Evolutionary conservation across 2,888 invertebrate species (phyloP).

Genomic region (Salpingus planirostris): DNA sequence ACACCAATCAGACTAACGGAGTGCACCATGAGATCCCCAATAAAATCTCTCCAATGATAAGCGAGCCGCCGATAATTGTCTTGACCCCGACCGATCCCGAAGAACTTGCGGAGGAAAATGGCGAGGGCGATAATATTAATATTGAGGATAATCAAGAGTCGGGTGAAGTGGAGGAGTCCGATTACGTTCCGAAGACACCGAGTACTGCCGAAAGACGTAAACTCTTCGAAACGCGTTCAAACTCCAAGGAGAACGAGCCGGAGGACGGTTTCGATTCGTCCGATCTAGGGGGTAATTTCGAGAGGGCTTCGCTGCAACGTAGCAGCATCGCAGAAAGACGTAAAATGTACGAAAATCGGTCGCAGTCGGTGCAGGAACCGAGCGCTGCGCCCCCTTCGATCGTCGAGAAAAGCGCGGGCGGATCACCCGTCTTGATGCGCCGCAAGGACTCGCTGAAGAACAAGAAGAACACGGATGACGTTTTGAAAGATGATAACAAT

Average conservation of each 20-base stretch:
- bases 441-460: constrained; percentile 63
- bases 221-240: constrained; percentile 48
- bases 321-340: constrained; percentile 70
- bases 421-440: constrained; percentile 66
- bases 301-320: constrained; percentile 53
- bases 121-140: constrained; percentile 43
- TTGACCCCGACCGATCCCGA: constrained; percentile 11
- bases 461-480: constrained; percentile 46
- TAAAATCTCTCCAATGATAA: constrained; percentile 37
- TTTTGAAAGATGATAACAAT: constrained; percentile 36
- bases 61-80: constrained; percentile 19
- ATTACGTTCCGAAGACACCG: constrained; percentile 64
- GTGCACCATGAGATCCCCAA: constrained; percentile 17
- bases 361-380: constrained; percentile 57
- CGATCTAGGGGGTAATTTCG: constrained; percentile 48
- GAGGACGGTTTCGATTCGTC: constrained; percentile 44
- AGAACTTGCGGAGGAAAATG: constrained; percentile 11
- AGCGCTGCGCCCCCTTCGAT: constrained; percentile 42
- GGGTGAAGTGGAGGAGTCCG: constrained; percentile 54
- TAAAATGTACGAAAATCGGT: constrained; percentile 67
- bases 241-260: constrained; percentile 31
- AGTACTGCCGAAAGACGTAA: constrained; percentile 74
- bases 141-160: constrained; percentile 57
- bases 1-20: constrained; percentile 33
- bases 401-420: constrained; percentile 52